Evolutionary conservation across 2,888 invertebrate genomes (phyloP).

Genomic region (Epinotia nisella): DNA sequence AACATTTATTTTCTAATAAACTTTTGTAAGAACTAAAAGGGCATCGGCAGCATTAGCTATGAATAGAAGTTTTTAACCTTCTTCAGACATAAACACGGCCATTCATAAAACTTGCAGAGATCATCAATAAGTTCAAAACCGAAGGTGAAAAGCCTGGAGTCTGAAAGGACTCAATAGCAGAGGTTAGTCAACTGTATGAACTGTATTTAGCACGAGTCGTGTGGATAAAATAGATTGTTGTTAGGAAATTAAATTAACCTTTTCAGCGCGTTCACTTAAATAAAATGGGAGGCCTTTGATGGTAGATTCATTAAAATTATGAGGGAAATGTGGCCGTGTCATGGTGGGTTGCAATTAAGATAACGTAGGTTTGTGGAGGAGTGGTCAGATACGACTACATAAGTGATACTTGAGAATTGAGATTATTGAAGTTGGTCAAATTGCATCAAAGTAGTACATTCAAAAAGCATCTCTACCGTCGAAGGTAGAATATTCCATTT

Average conservation of each 20-base stretch:
- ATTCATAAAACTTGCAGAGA: conserved; percentile 6
- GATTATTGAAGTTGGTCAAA: too few relatives aligned
- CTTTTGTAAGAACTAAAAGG: not conserved
- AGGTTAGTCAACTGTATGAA: conserved; percentile 1
- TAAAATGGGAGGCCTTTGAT: not conserved
- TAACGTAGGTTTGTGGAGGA: not conserved
- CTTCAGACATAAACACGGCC: not conserved
- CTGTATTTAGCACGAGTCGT: conserved; percentile 1
- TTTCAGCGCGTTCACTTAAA: not conserved
- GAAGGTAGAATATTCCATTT: too few relatives aligned
- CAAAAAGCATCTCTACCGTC: too few relatives aligned
- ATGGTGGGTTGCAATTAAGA: not conserved
- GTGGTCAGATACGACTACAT: too few relatives aligned
- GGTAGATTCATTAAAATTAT: not conserved
- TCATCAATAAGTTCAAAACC: not conserved
- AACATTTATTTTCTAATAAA: not conserved
- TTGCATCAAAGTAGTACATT: too few relatives aligned
- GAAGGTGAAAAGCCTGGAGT: conserved; percentile 2
- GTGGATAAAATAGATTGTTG: not conserved
- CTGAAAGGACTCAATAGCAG: not conserved
- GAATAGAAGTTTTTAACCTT: not conserved
- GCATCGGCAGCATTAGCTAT: not conserved
- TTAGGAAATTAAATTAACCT: conserved; percentile 4
- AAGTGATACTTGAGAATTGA: too few relatives aligned
- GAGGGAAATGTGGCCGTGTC: not conserved